Evolutionary conservation across 2,113 vertebrate species (phyloP), one percentile per base, ranked within the genome.

Genomic region (Oryzias celebensis): DNA sequence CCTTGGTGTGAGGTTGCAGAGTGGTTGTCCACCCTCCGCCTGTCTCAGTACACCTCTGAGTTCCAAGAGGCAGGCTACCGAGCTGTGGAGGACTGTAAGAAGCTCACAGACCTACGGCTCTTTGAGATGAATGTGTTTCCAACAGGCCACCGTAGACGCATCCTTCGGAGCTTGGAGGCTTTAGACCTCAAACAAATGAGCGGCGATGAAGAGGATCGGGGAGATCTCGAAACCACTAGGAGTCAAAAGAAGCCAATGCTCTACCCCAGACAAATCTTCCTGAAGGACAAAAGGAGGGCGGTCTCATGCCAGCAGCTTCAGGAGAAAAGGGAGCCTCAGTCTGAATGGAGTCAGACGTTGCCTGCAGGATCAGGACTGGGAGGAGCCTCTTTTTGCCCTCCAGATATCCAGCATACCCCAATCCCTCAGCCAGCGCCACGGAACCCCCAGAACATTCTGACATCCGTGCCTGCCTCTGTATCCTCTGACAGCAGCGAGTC

Each of bases 101-200:
- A 78, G 1, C 84, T 98, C 65, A 92, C 90, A 26, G 92, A 98
- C 22, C 76, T 74, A 0, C 67, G 75, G 16, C 95, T 99, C 16
- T 86, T 93, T 58, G 74, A 91, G 69, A 91, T 98, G 16, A 85
- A 89, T 28, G 90, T 96, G 67, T 69, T 92, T 26, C 97, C 96
- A 17, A 98, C 96, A 0, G 97, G 97, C 22, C 96, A 99, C 70
- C 93, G 96, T 1, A 89, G 93, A 36, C 93, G 96, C 63, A 95
- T 99, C 65, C 92, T 98, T 22, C 91, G 93, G 28, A 94, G 95
- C 62, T 76, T 98, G 77, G 92, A 95, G 31, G 81, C 83, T 1
- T 65, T 86, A 0, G 73, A 75, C 28, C 22, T 79, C 41, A 51
- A 36, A 22, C 22, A 17, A 50, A 46, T 10, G 24, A 58, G 61